phyloP scores from a whole-genome alignment of 1,140 invertebrate genomes.

The Planococcus citri region DNA sequence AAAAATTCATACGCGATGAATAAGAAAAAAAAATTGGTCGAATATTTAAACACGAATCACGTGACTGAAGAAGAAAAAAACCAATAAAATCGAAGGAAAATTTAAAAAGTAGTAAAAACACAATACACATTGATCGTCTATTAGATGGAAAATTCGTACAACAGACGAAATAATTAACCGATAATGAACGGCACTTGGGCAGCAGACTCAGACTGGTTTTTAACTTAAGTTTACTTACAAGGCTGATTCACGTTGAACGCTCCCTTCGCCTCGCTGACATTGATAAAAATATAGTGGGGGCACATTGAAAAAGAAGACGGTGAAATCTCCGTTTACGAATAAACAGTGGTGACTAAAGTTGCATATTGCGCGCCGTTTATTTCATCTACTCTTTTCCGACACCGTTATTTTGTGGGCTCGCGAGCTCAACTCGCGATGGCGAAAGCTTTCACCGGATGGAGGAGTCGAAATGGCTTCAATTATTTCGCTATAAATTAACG shows the following conservation, averaged over 20 bases:
- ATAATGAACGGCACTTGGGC: not conserved
- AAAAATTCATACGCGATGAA: no score
- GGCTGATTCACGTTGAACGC: slow-evolving; percentile 15
- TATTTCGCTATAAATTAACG: no score
- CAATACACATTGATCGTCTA: not conserved
- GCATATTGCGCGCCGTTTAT: not conserved
- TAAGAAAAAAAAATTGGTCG: no score
- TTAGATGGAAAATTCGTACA: not conserved
- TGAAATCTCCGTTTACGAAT: slow-evolving; percentile 15
- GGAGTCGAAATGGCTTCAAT: no score
- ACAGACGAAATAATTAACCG: slow-evolving; percentile 12
- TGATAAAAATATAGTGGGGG: slow-evolving; percentile 11
- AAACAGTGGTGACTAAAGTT: not conserved
- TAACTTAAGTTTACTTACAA: slow-evolving; percentile 13
- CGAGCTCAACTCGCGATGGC: no score
- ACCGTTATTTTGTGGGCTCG: no score
- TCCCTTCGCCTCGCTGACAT: not conserved
- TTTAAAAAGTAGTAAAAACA: not conserved
- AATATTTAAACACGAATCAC: no score
- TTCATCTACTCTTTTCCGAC: no score
- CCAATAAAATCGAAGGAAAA: not conserved
- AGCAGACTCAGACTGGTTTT: slow-evolving; percentile 12
- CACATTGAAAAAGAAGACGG: not conserved
- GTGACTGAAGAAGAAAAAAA: not conserved
- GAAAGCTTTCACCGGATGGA: not conserved